These are phyloP conservation scores for Chloropsis cyanopogon DNA, from an alignment of 2,113 vertebrate species.

Conservation along the genomic window DNA sequence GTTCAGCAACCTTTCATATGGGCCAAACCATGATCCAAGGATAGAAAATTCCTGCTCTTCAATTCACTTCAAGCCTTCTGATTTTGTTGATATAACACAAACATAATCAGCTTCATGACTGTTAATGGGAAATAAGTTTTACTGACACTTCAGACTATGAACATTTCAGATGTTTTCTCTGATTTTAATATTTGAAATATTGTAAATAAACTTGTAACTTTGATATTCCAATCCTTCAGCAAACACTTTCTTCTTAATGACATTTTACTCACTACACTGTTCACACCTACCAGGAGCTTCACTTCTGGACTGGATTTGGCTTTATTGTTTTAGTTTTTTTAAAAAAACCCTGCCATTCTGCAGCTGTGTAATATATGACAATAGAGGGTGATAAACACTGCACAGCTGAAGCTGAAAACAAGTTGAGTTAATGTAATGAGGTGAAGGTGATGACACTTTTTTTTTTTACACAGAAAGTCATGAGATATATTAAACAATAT, in stretches of 20 bases:
- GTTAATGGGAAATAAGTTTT: not conserved
- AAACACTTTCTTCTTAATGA: not conserved
- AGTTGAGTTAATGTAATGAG: constrained; percentile 25
- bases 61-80: not conserved
- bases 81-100: not conserved
- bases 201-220: not conserved
- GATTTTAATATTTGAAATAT: not conserved
- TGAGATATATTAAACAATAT: constrained; percentile 25
- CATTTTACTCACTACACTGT: not conserved
- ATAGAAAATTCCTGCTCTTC: not conserved
- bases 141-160: not conserved
- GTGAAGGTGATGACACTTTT: constrained; percentile 41
- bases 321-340: not conserved
- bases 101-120: not conserved
- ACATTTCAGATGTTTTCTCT: not conserved
- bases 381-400: constrained; percentile 41
- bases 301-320: not conserved
- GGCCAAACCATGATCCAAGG: not conserved
- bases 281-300: not conserved
- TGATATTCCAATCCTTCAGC: not conserved
- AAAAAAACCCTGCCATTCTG: not conserved
- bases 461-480: not conserved
- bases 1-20: not conserved
- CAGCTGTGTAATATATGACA: constrained; percentile 46
- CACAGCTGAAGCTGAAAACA: constrained; percentile 50